Percentiles rank a stretch among this genome's conserved stretches.
Evolutionary conservation across 2,888 invertebrate genomes (phyloP).

Genomic region (Heliconius ismenius): DNA sequence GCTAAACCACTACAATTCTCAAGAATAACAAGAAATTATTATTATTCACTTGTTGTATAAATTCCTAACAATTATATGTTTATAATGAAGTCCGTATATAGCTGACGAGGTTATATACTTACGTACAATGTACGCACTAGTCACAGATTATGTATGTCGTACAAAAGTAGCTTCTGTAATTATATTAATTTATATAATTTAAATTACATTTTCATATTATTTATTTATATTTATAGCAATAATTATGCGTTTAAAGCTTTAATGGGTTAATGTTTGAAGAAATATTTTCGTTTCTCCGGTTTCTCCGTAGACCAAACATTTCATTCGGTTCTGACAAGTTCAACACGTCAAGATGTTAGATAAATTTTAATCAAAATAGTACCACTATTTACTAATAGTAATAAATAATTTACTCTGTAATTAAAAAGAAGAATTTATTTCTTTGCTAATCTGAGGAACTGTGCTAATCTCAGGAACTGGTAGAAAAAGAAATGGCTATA

Average conservation of each 20-base stretch:
- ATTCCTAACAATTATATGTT: constrained; percentile 17
- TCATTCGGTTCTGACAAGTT: too few relatives aligned
- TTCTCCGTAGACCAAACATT: too few relatives aligned
- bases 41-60: constrained; percentile 2
- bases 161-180: background rate
- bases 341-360: background rate
- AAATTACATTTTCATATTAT: too few relatives aligned
- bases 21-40: constrained; percentile 3
- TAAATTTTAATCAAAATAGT: too few relatives aligned
- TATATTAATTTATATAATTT: too few relatives aligned
- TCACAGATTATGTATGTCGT: constrained; percentile 2
- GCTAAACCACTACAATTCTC: background rate
- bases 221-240: too few relatives aligned
- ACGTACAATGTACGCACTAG: background rate
- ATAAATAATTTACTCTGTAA: background rate
- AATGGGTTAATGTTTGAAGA: too few relatives aligned
- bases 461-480: background rate
- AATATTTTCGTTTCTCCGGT: too few relatives aligned
- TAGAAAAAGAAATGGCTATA: too few relatives aligned
- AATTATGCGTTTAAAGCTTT: too few relatives aligned
- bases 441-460: background rate
- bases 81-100: constrained; percentile 10
- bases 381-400: too few relatives aligned
- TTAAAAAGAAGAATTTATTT: background rate
- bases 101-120: background rate